Evolutionary conservation across 2,888 invertebrate species (phyloP).

Genomic region (Perdita meconis): DNA sequence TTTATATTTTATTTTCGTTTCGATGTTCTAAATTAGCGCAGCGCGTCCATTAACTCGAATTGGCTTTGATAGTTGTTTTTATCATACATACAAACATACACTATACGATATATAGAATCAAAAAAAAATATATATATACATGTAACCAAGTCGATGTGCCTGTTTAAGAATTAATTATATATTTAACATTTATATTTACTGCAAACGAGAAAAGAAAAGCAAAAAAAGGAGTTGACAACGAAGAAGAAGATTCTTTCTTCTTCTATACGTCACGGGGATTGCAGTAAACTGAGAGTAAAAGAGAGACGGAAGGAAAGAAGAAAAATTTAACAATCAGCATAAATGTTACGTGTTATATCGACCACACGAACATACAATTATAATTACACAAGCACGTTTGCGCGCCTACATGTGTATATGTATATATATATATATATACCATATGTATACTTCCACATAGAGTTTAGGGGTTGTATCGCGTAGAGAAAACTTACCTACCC

Average conservation of each 20-base stretch:
- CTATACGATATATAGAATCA: constrained; percentile 51
- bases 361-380: constrained; percentile 35
- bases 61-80: constrained; percentile 33
- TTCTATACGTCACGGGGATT: constrained; percentile 7
- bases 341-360: constrained; percentile 63
- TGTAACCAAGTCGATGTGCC: constrained; percentile 83
- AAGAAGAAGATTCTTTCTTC: constrained; percentile 11
- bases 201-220: constrained; percentile 37
- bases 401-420: constrained; percentile 56
- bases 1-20: constrained; percentile 6
- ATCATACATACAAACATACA: constrained; percentile 33
- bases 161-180: constrained; percentile 81
- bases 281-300: constrained; percentile 16
- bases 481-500: constrained; percentile 41
- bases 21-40: constrained; percentile 19
- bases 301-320: constrained; percentile 15
- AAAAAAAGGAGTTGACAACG: constrained; percentile 41
- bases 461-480: constrained; percentile 60
- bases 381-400: constrained; percentile 41
- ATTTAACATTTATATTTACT: constrained; percentile 69
- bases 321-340: constrained; percentile 59
- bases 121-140: neutral
- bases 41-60: constrained; percentile 35
- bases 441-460: constrained; percentile 75
- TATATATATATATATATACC: constrained; percentile 22